These are phyloP conservation scores for Ochlodes sylvanus DNA, from an alignment of 2,888 invertebrate genomes.

Conservation along the genomic window DNA sequence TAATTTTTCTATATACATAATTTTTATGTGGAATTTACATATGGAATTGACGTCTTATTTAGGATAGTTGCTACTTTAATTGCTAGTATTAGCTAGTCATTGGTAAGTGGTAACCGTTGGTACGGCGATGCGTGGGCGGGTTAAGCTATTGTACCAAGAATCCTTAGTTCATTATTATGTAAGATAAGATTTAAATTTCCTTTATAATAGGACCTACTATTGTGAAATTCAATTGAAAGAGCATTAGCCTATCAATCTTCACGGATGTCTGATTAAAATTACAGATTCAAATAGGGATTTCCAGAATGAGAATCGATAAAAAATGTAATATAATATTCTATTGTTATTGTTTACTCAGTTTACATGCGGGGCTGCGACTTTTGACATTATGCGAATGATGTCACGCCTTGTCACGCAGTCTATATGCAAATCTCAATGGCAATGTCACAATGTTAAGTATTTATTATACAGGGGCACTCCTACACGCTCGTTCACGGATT, in stretches of 20 bases:
- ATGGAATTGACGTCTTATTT: too few species aligned
- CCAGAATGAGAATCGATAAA: not conserved
- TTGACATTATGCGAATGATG: slow-evolving; percentile 48
- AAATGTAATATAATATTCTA: slow-evolving; percentile 10
- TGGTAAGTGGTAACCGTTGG: too few species aligned
- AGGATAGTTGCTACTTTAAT: too few species aligned
- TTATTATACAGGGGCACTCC: slow-evolving; percentile 43
- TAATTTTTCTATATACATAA: too few species aligned
- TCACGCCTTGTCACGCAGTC: slow-evolving; percentile 52
- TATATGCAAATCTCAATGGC: slow-evolving; percentile 53
- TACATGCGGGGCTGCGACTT: slow-evolving; percentile 10
- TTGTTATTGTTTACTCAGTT: slow-evolving; percentile 43
- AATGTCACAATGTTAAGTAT: slow-evolving; percentile 49
- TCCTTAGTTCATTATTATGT: too few species aligned
- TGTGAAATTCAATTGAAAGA: not conserved
- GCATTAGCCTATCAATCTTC: not conserved
- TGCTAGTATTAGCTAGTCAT: too few species aligned
- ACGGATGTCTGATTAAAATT: not conserved
- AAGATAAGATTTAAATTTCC: too few species aligned
- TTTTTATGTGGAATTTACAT: too few species aligned
- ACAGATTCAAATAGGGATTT: not conserved
- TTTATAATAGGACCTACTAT: too few species aligned
- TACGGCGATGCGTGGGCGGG: too few species aligned
- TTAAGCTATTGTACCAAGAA: too few species aligned
- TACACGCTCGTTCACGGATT: slow-evolving; percentile 40